Percentiles rank a stretch among this genome's conserved stretches.
Evolutionary conservation across 2,888 invertebrate species (phyloP).

Genomic region (Microdon myrmicae): DNA sequence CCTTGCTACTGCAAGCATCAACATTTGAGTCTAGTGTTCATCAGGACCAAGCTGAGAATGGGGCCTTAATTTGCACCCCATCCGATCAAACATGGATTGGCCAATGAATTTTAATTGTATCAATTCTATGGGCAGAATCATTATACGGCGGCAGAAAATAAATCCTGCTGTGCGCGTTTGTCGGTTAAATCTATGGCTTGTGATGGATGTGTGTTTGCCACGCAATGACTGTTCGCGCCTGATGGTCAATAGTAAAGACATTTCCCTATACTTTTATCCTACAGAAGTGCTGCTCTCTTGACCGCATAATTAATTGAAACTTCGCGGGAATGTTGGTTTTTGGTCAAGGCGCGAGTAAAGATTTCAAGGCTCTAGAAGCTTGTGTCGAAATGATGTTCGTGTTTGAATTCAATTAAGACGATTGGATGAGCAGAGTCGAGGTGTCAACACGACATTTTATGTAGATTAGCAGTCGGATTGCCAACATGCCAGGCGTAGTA

Average conservation of each 20-base stretch:
- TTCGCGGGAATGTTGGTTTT: slow-evolving; percentile 21
- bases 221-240: slow-evolving; percentile 40
- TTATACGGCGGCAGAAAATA: slow-evolving; percentile 27
- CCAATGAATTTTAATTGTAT: slow-evolving; percentile 52
- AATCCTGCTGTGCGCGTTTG: slow-evolving; percentile 3
- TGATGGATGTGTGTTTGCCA: slow-evolving; percentile 50
- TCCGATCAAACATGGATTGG: slow-evolving; percentile 49
- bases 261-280: slow-evolving; percentile 27
- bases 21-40: slow-evolving; percentile 6
- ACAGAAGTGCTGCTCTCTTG: slow-evolving; percentile 9
- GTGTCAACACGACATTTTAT: slow-evolving; percentile 46
- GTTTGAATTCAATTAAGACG: slow-evolving; percentile 48
- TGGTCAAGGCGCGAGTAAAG: slow-evolving; percentile 44
- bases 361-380: slow-evolving; percentile 37
- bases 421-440: slow-evolving; percentile 36
- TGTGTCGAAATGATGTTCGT: slow-evolving; percentile 40
- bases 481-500: too few species aligned
- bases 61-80: slow-evolving; percentile 47
- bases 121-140: slow-evolving; percentile 45
- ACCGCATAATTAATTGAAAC: slow-evolving; percentile 49
- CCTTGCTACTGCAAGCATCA: slow-evolving; percentile 9
- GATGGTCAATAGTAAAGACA: slow-evolving; percentile 3
- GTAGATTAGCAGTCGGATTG: slow-evolving; percentile 14
- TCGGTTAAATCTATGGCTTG: slow-evolving; percentile 23
- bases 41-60: slow-evolving; percentile 1